Conservation (phyloP, 2,113 vertebrate genomes). For the Callaeas wilsoni region DNA sequence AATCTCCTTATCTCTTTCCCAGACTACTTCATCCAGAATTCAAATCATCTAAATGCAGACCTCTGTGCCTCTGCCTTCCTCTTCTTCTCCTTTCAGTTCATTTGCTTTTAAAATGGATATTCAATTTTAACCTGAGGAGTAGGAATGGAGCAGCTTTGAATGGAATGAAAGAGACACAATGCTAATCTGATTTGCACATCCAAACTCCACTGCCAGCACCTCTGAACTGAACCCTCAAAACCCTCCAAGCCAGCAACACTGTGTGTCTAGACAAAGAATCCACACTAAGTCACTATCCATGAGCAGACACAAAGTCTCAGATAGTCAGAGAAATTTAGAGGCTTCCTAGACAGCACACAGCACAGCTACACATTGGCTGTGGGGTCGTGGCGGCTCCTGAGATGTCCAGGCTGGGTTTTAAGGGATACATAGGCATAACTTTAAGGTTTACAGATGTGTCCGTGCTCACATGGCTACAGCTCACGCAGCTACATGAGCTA, state of each 20-base stretch:
- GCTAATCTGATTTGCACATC: neutral
- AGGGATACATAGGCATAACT: fast-evolving
- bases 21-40: neutral
- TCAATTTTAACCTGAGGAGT: neutral
- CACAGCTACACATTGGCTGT: neutral
- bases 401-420: neutral
- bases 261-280: neutral
- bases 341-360: neutral
- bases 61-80: neutral
- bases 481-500: neutral
- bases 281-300: neutral
- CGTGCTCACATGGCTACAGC: fast-evolving
- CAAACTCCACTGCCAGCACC: neutral
- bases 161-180: fast-evolving
- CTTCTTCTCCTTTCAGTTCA: neutral
- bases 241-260: neutral
- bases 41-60: neutral
- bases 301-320: neutral
- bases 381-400: fast-evolving
- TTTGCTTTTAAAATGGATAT: neutral
- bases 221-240: neutral
- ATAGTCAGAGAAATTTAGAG: neutral
- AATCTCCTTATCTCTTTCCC: neutral
- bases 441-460: neutral
- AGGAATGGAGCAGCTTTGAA: neutral